Evolutionary conservation across 2,888 invertebrate genomes (phyloP), one percentile per base, ranked within the genome.

Genomic region (Nomada hirtipes): DNA sequence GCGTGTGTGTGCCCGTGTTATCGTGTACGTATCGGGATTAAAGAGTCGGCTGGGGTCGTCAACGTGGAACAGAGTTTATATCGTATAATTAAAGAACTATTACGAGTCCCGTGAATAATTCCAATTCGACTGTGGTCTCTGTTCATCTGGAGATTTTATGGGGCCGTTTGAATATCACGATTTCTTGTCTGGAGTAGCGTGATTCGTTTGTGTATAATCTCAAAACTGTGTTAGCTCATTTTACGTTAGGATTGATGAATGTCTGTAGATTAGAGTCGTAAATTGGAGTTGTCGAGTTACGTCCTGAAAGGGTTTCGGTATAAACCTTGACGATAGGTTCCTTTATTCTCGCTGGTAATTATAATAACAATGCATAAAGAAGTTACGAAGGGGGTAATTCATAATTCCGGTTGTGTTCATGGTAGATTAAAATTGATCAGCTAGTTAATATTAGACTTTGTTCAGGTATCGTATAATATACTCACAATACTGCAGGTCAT

Each of bases 21-120:
- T 63, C 68, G 20, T 3, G 18, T 4, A 23, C 23, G 15, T 13
- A 57, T 68, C 57, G 57, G n/a, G 60, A 26, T 60, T 52, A 70
- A 59, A 61, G 42, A 29, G 57, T 13, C 50, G 18, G 60, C 10
- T 52, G 23, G 4, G 15, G 13, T 47, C 23, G 18, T 70, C 29
- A 36, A 23, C 47, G 23, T 23, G 29, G 44, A n/a, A 36, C 9
- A 60, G 11, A 18, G 42, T 26, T 64, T 57, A 60, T 64, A 52
- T 57, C 23, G 44, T 23, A n/a, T 59, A 13, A 20, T 65, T 75
- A 53, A 63, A 52, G 59, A 69, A 69, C 47, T 44, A 63, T 57
- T 64, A 63, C 26, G 13, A 23, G 11, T 9, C 29, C 13, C 0
- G 9, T 53, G 20, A 67, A 15, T 18, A 71, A 71, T 36, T 52